phyloP scores from a whole-genome alignment of 2,888 invertebrate species.

The Apodemia zela region DNA sequence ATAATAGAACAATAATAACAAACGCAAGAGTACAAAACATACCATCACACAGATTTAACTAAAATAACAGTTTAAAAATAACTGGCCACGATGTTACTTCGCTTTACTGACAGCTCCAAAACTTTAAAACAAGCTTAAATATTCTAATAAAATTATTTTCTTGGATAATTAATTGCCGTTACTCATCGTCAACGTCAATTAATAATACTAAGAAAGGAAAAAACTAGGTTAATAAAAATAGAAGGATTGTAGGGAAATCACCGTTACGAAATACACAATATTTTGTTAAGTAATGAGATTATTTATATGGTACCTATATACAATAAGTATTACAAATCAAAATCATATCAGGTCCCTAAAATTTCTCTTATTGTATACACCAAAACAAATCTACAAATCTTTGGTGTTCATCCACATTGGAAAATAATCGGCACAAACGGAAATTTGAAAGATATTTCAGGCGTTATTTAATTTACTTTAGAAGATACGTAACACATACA shows the following conservation, averaged over 20 bases:
- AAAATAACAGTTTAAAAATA: conserved; percentile 65
- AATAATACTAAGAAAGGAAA: conserved; percentile 45
- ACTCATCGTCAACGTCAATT: not conserved
- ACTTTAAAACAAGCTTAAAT: conserved; percentile 41
- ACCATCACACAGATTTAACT: conserved; percentile 50
- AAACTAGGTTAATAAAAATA: conserved; percentile 67
- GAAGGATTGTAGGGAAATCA: conserved; percentile 42
- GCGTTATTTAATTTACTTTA: conserved; percentile 47
- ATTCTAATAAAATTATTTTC: conserved; percentile 40
- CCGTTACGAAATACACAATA: conserved; percentile 44
- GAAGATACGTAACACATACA: conserved; percentile 59
- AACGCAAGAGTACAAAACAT: conserved; percentile 26
- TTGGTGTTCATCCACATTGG: conserved; percentile 77
- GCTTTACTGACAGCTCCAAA: conserved; percentile 55
- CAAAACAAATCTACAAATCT: conserved; percentile 76
- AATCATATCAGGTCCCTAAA: conserved; percentile 78
- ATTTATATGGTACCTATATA: conserved; percentile 75
- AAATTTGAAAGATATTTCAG: conserved; percentile 52
- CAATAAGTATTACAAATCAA: conserved; percentile 67
- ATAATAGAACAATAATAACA: conserved; percentile 25
- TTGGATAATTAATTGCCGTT: conserved; percentile 32
- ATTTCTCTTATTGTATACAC: conserved; percentile 77
- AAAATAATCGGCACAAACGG: conserved; percentile 65
- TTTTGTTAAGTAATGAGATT: conserved; percentile 73
- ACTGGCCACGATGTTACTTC: conserved; percentile 74